phyloP scores from a whole-genome alignment of 2,888 invertebrate genomes.

The Tridacna gigas region DNA sequence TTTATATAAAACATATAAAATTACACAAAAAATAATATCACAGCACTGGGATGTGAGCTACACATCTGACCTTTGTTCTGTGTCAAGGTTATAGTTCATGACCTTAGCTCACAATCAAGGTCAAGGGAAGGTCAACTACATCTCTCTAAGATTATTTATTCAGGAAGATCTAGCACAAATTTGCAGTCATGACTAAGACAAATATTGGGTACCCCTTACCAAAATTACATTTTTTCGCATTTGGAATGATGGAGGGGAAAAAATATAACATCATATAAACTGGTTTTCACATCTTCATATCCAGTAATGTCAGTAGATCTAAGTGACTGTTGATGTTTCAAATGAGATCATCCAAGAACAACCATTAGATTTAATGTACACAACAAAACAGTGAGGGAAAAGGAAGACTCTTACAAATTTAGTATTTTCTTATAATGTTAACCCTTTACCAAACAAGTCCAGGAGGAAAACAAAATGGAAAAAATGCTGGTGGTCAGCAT shows the following conservation, averaged over 20 bases:
- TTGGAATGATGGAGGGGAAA: background rate
- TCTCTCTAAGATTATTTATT: background rate
- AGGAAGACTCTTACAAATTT: no score
- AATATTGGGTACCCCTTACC: background rate
- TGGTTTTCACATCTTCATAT: background rate
- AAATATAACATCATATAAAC: background rate
- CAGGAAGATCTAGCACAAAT: slow-evolving; percentile 5
- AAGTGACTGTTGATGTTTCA: background rate
- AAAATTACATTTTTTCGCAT: background rate
- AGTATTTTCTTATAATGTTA: no score
- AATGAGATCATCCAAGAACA: slow-evolving; percentile 10
- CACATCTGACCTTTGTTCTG: slow-evolving; percentile 21
- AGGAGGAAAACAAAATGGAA: no score
- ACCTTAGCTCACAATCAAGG: slow-evolving; percentile 24
- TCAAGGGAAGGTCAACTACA: slow-evolving; percentile 7
- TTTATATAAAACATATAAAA: slow-evolving; percentile 8
- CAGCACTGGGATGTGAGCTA: slow-evolving; percentile 26
- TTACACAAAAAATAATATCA: slow-evolving; percentile 16
- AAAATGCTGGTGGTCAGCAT: no score
- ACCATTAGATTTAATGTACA: background rate
- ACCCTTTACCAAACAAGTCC: no score
- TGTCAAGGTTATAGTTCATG: slow-evolving; percentile 22
- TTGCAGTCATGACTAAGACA: background rate
- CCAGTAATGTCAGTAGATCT: background rate
- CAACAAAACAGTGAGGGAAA: no score